Evolutionary conservation across 2,888 invertebrate species (phyloP).

Genomic region (Seira ritae): DNA sequence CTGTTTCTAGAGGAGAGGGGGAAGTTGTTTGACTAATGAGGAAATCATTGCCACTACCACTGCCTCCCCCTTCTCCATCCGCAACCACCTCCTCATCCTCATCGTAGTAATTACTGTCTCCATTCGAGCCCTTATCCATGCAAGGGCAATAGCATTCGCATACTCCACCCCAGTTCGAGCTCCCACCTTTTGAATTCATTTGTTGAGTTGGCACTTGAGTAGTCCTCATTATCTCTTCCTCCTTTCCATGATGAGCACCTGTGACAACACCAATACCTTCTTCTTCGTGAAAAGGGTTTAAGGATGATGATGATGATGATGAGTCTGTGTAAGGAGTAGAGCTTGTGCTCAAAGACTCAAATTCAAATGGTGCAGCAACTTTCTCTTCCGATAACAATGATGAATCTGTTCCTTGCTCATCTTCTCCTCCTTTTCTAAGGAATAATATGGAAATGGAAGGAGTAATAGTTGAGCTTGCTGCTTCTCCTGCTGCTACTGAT

Average conservation of each 20-base stretch:
- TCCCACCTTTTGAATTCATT: not conserved
- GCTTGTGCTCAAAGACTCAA: not conserved
- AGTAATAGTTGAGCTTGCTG: not conserved
- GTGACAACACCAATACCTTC: constrained; percentile 7
- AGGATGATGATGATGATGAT: too few relatives aligned
- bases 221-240: not conserved
- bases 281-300: not conserved
- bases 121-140: constrained; percentile 47
- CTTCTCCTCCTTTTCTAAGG: not conserved
- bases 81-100: constrained; percentile 38
- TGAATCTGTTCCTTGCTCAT: constrained; percentile 28
- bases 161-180: constrained; percentile 60
- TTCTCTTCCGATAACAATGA: constrained; percentile 29
- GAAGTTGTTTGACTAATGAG: constrained; percentile 6
- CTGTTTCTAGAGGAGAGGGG: constrained; percentile 2
- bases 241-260: constrained; percentile 7
- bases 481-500: too few relatives aligned
- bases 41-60: not conserved
- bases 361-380: not conserved
- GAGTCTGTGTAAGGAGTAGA: not conserved
- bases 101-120: constrained; percentile 27
- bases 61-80: not conserved
- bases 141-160: constrained; percentile 71
- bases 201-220: not conserved
- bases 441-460: not conserved